Conservation (phyloP, 92 coral and sea anemone genomes). For the Phenganax subtilis region DNA sequence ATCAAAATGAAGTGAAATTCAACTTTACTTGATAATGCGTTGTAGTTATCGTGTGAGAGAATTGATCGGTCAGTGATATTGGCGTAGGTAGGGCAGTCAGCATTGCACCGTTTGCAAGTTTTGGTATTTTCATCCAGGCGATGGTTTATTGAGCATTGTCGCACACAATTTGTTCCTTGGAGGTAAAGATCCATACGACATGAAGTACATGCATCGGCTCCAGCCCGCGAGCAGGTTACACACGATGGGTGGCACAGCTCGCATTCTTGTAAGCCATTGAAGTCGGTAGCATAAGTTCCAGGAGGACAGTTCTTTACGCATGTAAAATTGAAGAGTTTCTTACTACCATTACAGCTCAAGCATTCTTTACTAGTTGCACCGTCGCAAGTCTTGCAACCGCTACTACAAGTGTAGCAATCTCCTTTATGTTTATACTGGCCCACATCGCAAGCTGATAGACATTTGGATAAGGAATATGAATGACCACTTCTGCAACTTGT, state of each 20-base stretch:
- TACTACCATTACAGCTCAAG: constrained; percentile 58
- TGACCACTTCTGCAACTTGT: constrained; percentile 63
- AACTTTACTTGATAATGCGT: neutral
- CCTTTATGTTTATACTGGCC: constrained; percentile 54
- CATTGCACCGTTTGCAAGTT: constrained; percentile 63
- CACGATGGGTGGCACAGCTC: constrained; percentile 73
- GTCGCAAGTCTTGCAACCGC: constrained; percentile 70
- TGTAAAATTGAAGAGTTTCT: constrained; percentile 52
- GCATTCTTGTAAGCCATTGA: constrained; percentile 49
- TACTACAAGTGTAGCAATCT: constrained; percentile 57
- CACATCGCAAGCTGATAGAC: constrained; percentile 59
- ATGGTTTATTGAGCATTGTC: constrained; percentile 65
- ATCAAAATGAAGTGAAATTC: constrained; percentile 16
- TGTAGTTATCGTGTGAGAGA: neutral
- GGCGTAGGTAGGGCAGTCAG: constrained; percentile 45
- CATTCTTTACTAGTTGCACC: constrained; percentile 63
- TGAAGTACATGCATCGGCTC: constrained; percentile 54
- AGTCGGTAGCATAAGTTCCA: constrained; percentile 44
- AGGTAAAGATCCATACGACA: constrained; percentile 64
- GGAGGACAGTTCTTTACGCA: constrained; percentile 69
- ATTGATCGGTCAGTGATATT: constrained; percentile 28
- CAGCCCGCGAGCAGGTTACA: constrained; percentile 61
- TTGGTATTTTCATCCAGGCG: constrained; percentile 49
- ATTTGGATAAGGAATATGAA: constrained; percentile 37
- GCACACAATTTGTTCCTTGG: constrained; percentile 67